phyloP scores from a whole-genome alignment of 2,113 vertebrate genomes.

The Eleginops maclovinus region DNA sequence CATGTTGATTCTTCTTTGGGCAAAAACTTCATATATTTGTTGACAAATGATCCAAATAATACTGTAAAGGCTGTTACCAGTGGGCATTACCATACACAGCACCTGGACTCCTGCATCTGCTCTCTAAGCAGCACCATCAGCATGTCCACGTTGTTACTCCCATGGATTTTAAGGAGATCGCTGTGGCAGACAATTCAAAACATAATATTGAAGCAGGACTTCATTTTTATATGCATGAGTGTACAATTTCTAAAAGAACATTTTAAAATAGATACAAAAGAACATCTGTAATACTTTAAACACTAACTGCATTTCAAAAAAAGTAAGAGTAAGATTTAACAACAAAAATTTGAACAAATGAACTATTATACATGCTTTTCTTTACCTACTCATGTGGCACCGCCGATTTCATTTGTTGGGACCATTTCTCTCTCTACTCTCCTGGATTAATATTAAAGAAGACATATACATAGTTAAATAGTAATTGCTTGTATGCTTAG shows the following conservation, averaged over 20 bases:
- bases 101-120: neutral
- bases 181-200: slow-evolving; percentile 17
- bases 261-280: neutral
- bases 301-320: neutral
- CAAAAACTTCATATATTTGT: neutral
- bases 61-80: neutral
- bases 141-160: neutral
- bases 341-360: neutral
- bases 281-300: neutral
- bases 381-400: no score
- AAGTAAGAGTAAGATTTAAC: neutral
- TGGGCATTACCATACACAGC: neutral
- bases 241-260: neutral
- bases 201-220: neutral
- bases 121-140: neutral
- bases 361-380: neutral
- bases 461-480: neutral
- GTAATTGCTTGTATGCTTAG: neutral
- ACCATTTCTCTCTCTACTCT: accelerated
- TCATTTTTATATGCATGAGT: neutral
- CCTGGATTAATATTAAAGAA: slow-evolving; percentile 20
- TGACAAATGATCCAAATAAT: neutral
- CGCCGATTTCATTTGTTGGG: no score
- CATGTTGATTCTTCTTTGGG: no score
- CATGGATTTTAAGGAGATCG: accelerated